Base-by-base conservation (phyloP, 2,888 invertebrate species). In the Chalcis sispes region DNA sequence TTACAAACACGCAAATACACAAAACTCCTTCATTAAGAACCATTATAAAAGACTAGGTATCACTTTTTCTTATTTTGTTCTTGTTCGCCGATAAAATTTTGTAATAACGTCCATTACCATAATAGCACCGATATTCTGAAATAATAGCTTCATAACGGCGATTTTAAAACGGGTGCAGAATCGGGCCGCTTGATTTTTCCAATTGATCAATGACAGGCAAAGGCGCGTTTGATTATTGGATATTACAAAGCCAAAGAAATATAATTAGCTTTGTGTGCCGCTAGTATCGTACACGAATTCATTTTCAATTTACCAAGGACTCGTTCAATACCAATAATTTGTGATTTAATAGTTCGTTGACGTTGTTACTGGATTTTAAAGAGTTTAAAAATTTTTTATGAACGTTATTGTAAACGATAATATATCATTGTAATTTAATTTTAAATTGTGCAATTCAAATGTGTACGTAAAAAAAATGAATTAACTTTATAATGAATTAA, bases 191-290 rank as follows among this genome's bases (percentile, higher is more conserved):
- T 66, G 42, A 48, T 52, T 36, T 36, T 42, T 69, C 20, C 18
- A 64, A 72, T 72, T 72, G 72, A 56, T 72, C 72, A 72, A 72
- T 20, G 25, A 25, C n/a, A n/a, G 18, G n/a, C n/a, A n/a, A 3
- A 32, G 15, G 70, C 25, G 62, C 64, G 54, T 18, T 72, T n/a
- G 46, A 23, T n/a, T n/a, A n/a, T 72, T 46, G 72, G 64, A 72
- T 64, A 64, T 59, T 72, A 64, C 23, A 46, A 25, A 36, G 58
- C 10, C 20, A 20, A 29, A 3, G 54, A 18, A 15, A 23, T 50
- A 18, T 64, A 54, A 64, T 46, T 42, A 64, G 64, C 29, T 54
- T 40, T 1, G 2, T 46, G 23, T 64, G 46, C 42, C 18, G n/a
- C n/a, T 13, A 10, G 5, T 32, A 48, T 42, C 42, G 25, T 48